Evolutionary conservation across 2,797 vertebrate species (phyloP), one percentile per base, ranked within the genome.

Genomic region (Heteromormyrus szaboi): DNA sequence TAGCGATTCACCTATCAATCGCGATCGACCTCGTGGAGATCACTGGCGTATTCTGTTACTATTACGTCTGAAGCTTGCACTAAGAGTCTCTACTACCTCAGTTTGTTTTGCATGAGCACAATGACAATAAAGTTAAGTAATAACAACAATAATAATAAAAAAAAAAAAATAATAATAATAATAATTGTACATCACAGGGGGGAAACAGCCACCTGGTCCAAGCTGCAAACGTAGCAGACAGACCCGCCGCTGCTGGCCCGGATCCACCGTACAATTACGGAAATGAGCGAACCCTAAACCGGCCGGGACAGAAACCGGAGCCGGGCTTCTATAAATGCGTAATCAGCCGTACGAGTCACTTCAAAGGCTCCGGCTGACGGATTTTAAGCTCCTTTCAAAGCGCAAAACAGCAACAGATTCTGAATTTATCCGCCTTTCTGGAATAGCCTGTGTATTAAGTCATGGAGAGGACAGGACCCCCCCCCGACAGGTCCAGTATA

Each of bases 251-350:
- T 1, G 17, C 72, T 22, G 9, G 48, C 83, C 86, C 37, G 65
- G 41, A 92, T 86, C 91, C 89, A 50, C 65, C 25, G 81, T 87
- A 90, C 95, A 95, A 95, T 96, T 95, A 96, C 93, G 94, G 93
- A 96, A 96, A 95, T 95, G 91, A 93, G 87, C 93, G 92, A 96
- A 96, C 95, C 93, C 95, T 95, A 96, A 95, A 96, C 95, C 94
- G 88, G 91, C 91, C 93, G 91, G 94, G 90, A 88, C 89, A 91
- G 96, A 96, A 96, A 96, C 88, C 87, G 90, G 93, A 95, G 91
- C 92, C 90, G 90, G 44, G 2, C 89, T 85, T 12, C 89, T 93
- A 95, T 95, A 92, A 93, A 96, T 95, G 93, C 91, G 93, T 94
- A 93, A 95, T 94, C 85, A 92, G 92, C 93, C 94, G 93, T 94